A percentile compares a stretch with the other conserved stretches of the same genome.
Conservation (phyloP, 2,113 vertebrate genomes). For the Hystrix cristata region DNA sequence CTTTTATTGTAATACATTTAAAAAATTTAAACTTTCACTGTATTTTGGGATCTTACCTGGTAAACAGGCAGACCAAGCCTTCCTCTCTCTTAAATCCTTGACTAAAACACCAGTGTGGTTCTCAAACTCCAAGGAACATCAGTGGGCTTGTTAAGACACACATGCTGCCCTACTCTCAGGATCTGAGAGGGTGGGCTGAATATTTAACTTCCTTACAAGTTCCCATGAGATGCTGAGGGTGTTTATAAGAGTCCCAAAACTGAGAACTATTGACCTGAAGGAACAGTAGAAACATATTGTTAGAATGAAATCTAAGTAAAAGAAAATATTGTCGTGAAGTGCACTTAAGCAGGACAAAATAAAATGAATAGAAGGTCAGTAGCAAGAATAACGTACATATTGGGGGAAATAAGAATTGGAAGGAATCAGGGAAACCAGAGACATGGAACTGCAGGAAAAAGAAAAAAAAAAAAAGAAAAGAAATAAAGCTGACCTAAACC, state of each 20-base stretch:
- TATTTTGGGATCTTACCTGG: background rate
- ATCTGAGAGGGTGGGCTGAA: background rate
- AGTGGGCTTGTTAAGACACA: background rate
- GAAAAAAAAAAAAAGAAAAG: background rate
- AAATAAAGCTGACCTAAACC: background rate
- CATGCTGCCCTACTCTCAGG: background rate
- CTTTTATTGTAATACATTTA: background rate
- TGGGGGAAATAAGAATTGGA: background rate
- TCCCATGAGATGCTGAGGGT: background rate
- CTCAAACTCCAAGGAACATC: background rate
- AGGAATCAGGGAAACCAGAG: background rate
- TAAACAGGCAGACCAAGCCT: background rate
- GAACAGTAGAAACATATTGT: background rate
- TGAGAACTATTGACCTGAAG: constrained; percentile 4
- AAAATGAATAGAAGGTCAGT: background rate
- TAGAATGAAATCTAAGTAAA: background rate
- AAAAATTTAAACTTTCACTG: background rate
- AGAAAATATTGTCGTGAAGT: background rate
- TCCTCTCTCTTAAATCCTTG: background rate
- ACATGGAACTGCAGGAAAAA: background rate
- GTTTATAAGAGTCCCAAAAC: background rate
- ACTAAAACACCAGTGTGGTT: background rate
- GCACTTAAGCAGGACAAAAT: background rate
- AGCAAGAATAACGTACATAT: background rate
- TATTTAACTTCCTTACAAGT: background rate